Conservation (phyloP, 2,113 vertebrate species). For the Oncorhynchus masou region DNA sequence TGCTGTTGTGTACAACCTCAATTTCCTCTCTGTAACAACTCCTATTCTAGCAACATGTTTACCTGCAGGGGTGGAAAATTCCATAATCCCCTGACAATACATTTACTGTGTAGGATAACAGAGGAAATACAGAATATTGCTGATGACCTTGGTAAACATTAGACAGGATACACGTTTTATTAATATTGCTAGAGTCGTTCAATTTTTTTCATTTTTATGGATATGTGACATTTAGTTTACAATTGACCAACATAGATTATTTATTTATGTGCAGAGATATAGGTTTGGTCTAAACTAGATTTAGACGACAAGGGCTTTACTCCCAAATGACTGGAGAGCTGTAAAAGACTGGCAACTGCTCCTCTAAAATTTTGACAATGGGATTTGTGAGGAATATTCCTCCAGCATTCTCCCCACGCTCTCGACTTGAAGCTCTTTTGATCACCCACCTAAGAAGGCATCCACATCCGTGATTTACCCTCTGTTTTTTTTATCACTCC, state of each 20-base stretch:
- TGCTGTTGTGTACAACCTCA: not conserved
- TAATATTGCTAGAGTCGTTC: not conserved
- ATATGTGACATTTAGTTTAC: not conserved
- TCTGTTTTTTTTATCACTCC: slow-evolving; percentile 55
- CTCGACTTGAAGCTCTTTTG: slow-evolving; percentile 58
- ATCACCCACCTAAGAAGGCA: slow-evolving; percentile 58
- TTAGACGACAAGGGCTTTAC: not conserved
- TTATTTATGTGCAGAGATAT: too few species aligned
- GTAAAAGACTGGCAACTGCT: slow-evolving; percentile 28
- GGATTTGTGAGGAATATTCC: slow-evolving; percentile 37
- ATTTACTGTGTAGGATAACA: not conserved
- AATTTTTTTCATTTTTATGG: too few species aligned
- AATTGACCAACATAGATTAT: too few species aligned
- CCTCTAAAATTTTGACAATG: slow-evolving; percentile 52
- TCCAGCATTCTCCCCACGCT: slow-evolving; percentile 40
- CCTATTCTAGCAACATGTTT: not conserved
- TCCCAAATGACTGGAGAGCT: too few species aligned
- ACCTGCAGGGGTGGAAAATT: not conserved
- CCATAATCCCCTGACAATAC: not conserved
- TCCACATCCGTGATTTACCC: slow-evolving; percentile 54
- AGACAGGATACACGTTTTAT: not conserved
- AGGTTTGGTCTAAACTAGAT: too few species aligned
- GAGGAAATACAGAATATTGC: not conserved
- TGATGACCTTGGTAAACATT: not conserved
- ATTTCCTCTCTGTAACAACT: not conserved